Conservation (phyloP, 92 coral and sea anemone genomes). For the Actinernus sp. region DNA sequence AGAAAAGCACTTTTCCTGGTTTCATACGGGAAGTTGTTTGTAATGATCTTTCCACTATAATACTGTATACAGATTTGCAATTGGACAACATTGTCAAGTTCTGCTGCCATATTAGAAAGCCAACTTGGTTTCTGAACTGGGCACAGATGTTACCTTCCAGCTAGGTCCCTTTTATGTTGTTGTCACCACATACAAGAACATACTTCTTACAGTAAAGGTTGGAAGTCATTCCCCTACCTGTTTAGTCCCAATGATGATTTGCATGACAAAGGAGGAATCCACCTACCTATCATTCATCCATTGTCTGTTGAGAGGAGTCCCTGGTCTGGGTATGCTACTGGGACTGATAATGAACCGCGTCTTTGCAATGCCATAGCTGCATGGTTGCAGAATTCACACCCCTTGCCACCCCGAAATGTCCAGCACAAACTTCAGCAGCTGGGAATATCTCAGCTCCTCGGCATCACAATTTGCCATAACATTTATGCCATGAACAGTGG, state of each 20-base stretch:
- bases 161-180: slow-evolving; percentile 19
- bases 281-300: slow-evolving; percentile 23
- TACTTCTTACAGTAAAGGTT: background rate
- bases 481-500: slow-evolving; percentile 29
- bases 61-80: background rate
- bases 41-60: background rate
- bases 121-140: slow-evolving; percentile 7
- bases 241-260: slow-evolving; percentile 26
- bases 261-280: slow-evolving; percentile 31
- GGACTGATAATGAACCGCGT: slow-evolving; percentile 40
- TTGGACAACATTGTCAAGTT: background rate
- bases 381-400: slow-evolving; percentile 25
- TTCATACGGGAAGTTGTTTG: background rate
- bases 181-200: slow-evolving; percentile 4
- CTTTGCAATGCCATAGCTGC: slow-evolving; percentile 47
- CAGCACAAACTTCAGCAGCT: slow-evolving; percentile 30
- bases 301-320: slow-evolving; percentile 4
- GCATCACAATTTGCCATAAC: slow-evolving; percentile 37
- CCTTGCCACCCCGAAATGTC: slow-evolving; percentile 47
- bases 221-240: background rate
- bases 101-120: slow-evolving; percentile 4
- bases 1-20: background rate
- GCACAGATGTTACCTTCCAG: slow-evolving; percentile 10
- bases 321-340: slow-evolving; percentile 31
- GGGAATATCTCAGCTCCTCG: slow-evolving; percentile 1